Evolutionary conservation across 2,888 invertebrate species (phyloP).

Genomic region (Mylabris sibirica): DNA sequence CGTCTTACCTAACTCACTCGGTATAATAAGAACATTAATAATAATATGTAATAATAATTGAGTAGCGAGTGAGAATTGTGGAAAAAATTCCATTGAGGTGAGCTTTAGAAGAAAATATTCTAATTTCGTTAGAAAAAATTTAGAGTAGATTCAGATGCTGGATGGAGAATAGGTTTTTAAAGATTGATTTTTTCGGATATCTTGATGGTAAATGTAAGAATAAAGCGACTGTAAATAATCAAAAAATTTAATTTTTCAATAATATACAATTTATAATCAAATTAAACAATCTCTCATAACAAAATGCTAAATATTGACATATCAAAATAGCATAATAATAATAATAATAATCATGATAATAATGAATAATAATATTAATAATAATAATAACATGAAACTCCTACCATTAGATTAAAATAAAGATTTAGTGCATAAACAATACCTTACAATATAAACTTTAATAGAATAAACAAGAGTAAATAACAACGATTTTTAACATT

Average conservation of each 20-base stretch:
- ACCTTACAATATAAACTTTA: conserved; percentile 57
- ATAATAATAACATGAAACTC: conserved; percentile 49
- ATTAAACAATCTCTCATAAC: conserved; percentile 57
- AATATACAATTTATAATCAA: conserved; percentile 56
- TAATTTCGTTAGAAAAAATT: too few relatives aligned
- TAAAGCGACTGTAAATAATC: conserved; percentile 27
- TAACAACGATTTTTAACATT: conserved; percentile 60
- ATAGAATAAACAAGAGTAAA: conserved; percentile 61
- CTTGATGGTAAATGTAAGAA: too few relatives aligned
- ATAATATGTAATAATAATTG: too few relatives aligned
- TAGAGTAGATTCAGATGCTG: too few relatives aligned
- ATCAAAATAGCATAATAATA: conserved; percentile 56
- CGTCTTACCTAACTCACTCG: too few relatives aligned
- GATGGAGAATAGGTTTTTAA: too few relatives aligned
- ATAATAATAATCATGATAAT: conserved; percentile 33
- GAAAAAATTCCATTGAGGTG: too few relatives aligned
- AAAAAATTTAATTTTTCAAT: conserved; percentile 46
- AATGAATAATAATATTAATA: conserved; percentile 40
- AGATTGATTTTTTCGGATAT: too few relatives aligned
- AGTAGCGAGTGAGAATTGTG: too few relatives aligned
- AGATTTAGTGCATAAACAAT: conserved; percentile 55
- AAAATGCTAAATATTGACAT: conserved; percentile 57
- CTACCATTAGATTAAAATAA: conserved; percentile 49
- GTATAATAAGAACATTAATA: too few relatives aligned
- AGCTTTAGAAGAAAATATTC: too few relatives aligned